phyloP scores from a whole-genome alignment of 2,113 vertebrate genomes.

The Syngnathus floridae region DNA sequence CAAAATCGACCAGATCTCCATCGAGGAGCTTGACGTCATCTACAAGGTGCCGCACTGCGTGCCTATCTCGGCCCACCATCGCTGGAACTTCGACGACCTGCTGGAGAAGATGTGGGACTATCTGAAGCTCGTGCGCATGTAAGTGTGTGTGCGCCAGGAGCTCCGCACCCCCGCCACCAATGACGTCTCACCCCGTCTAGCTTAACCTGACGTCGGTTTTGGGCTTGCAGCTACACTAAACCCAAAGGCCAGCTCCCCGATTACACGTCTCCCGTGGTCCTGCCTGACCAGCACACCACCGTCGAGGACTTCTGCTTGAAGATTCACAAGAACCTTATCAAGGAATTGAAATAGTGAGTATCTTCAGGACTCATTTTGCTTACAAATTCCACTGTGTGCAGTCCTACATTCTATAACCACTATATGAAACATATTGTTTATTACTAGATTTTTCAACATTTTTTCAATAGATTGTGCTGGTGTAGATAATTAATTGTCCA shows the following conservation, averaged over 20 bases:
- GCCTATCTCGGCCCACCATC: conserved; percentile 95
- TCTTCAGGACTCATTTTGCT: background rate
- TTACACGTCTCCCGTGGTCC: conserved; percentile 90
- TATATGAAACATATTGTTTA: too few relatives aligned
- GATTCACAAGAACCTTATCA: conserved; percentile 98
- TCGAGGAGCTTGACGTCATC: conserved; percentile 96
- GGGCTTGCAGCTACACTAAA: conserved; percentile 87
- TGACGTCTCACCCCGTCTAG: too few relatives aligned
- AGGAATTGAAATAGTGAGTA: conserved; percentile 98
- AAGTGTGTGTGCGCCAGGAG: conserved; percentile 50
- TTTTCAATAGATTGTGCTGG: too few relatives aligned
- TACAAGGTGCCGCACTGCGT: conserved; percentile 99
- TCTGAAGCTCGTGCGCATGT: conserved; percentile 91
- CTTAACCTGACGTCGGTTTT: conserved; percentile 1
- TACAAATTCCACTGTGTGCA: too few relatives aligned
- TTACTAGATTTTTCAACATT: too few relatives aligned
- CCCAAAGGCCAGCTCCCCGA: conserved; percentile 98
- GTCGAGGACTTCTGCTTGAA: conserved; percentile 98
- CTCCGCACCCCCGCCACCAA: too few relatives aligned
- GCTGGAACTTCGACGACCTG: conserved; percentile 98
- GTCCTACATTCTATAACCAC: too few relatives aligned
- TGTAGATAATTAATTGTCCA: too few relatives aligned
- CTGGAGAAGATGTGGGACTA: conserved; percentile 97
- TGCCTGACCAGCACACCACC: conserved; percentile 80
- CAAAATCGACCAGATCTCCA: conserved; percentile 98